Base-by-base conservation (phyloP, 2,797 vertebrate genomes). In the Limnodromus scolopaceus region DNA sequence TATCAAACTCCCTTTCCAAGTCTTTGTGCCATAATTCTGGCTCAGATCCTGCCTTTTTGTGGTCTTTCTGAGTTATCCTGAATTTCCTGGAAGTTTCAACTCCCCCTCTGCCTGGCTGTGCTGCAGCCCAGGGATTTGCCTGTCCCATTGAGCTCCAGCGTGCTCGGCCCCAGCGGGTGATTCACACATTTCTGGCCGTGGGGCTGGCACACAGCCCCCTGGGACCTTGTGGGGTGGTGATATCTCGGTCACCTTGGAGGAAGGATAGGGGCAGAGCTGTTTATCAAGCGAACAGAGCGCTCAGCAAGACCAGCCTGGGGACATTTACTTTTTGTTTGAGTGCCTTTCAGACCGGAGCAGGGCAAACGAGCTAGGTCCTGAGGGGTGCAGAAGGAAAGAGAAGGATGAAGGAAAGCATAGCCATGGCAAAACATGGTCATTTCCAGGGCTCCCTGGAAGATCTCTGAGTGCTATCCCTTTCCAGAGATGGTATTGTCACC, bases 111-210 rank as follows among this genome's bases (percentile, higher is more conserved):
- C 55, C 34, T 9, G 48, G 5, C 34, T 57, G 55, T 30, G 43
- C 55, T 16, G 14, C 69, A 48, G 63, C 57, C 43, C 4, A 2
- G 61, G 72, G 25, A 30, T 16, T 24, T 10, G 41, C 49, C 32
- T 5, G 8, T 58, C 43, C 36, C 0, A 2, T 25, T 0, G 3
- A 69, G 64, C 17, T 38, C 14, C 3, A 4, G 16, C 10, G 19
- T 7, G 38, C 41, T 34, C 0, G 2, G 57, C 34, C 2, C n/a
- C 69, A 28, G 27, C 3, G 2, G 22, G 60, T 13, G 9, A 34
- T 20, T 39, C 46, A 9, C 30, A 41, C 17, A 3, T 19, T 22
- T 41, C 39, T n/a, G 46, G 43, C 39, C 1, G 0, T 4, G 36
- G 53, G 51, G 45, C 13, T 45, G 64, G 49, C 23, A 69, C 1